Percentiles rank a stretch among this genome's conserved stretches.
Evolutionary conservation across 2,797 vertebrate species (phyloP).

Genomic region (Holocentrus rufus): DNA sequence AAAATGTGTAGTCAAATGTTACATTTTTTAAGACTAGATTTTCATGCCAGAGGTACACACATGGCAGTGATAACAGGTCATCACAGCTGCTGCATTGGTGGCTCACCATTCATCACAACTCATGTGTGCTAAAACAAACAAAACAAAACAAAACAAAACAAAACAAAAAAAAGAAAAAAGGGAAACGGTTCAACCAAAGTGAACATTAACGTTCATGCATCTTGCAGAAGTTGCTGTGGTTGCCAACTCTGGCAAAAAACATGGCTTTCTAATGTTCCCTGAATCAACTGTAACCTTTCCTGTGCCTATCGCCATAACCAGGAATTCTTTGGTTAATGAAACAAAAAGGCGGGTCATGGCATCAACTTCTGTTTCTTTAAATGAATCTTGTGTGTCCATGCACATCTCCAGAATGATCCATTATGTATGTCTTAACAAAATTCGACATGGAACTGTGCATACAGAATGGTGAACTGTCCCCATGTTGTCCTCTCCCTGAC

Average conservation of each 20-base stretch:
- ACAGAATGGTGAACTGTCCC: slow-evolving; percentile 27
- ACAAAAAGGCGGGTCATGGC: not conserved
- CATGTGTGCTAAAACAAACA: too few relatives aligned
- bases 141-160: too few relatives aligned
- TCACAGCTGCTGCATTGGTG: too few relatives aligned
- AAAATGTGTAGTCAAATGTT: not conserved
- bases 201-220: not conserved
- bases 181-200: not conserved
- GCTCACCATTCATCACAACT: not conserved
- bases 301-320: not conserved
- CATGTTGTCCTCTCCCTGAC: not conserved
- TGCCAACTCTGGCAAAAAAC: not conserved
- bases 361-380: not conserved
- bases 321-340: not conserved
- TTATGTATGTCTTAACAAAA: not conserved
- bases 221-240: too few relatives aligned
- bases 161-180: not conserved
- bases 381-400: not conserved
- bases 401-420: not conserved
- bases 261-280: slow-evolving; percentile 24
- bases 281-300: slow-evolving; percentile 13
- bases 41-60: not conserved
- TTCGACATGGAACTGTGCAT: not conserved
- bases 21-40: not conserved
- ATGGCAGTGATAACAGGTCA: not conserved